These are phyloP conservation scores for Rugalucina vietnamica DNA, from an alignment of 2,888 invertebrate genomes.

Conservation along the genomic window DNA sequence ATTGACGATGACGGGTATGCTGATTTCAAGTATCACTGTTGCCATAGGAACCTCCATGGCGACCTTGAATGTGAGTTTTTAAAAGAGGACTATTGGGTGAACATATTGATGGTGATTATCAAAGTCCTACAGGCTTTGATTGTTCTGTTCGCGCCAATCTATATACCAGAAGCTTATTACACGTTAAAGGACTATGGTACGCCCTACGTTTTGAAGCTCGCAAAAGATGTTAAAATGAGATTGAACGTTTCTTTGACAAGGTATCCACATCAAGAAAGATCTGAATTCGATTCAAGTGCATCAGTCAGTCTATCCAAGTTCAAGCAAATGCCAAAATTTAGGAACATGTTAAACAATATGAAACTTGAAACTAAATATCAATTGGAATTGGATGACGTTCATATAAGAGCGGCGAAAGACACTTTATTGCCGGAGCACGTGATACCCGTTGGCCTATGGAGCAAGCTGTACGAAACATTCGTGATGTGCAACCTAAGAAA, in stretches of 20 bases:
- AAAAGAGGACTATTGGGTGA: constrained; percentile 65
- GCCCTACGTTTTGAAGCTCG: constrained; percentile 14
- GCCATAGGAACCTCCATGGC: constrained; percentile 23
- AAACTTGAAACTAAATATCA: constrained; percentile 33
- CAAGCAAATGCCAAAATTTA: constrained; percentile 46
- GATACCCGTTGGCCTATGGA: constrained; percentile 70
- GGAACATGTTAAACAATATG: constrained; percentile 37
- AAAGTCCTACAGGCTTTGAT: constrained; percentile 69
- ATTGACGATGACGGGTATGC: constrained; percentile 38
- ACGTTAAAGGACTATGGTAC: constrained; percentile 38
- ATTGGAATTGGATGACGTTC: constrained; percentile 55
- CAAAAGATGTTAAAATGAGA: constrained; percentile 15
- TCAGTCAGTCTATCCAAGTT: constrained; percentile 38
- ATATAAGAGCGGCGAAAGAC: constrained; percentile 65
- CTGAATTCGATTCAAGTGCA: not conserved
- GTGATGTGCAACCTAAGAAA: constrained; percentile 76
- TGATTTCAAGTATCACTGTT: constrained; percentile 46
- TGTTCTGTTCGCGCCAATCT: constrained; percentile 73
- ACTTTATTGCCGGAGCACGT: constrained; percentile 64
- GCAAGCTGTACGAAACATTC: constrained; percentile 70
- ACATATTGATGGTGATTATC: constrained; percentile 67
- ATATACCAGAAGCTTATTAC: constrained; percentile 72
- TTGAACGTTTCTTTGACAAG: constrained; percentile 29
- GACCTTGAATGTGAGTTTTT: constrained; percentile 44
- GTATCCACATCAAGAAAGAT: not conserved